A percentile compares a stretch with the other conserved stretches of the same genome.
These are phyloP conservation scores for Epistrophe eligans DNA, from an alignment of 2,888 invertebrate species.

Conservation along the genomic window DNA sequence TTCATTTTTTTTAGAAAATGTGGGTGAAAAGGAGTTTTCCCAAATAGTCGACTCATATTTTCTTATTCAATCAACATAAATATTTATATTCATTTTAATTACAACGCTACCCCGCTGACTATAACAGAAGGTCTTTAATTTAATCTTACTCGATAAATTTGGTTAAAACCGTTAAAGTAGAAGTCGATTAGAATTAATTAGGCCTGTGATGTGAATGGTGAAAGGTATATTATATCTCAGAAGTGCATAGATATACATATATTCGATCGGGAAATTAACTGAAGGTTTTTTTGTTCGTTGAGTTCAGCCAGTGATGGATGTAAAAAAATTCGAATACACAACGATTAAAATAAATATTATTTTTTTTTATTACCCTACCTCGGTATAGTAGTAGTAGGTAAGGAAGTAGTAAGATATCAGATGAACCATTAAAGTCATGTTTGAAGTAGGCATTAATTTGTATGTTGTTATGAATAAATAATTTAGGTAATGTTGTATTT, in stretches of 20 bases:
- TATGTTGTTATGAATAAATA: neutral
- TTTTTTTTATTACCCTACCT: neutral
- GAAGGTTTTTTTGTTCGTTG: neutral
- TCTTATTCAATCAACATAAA: too few species aligned
- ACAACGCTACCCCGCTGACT: neutral
- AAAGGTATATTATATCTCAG: constrained; percentile 8
- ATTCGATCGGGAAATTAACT: constrained; percentile 8
- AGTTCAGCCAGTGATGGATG: neutral
- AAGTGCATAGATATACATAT: constrained; percentile 10
- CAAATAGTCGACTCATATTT: too few species aligned
- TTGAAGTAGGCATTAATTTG: neutral
- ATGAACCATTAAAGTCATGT: constrained; percentile 19
- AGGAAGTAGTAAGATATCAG: constrained; percentile 17
- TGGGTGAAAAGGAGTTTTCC: too few species aligned
- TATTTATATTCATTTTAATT: too few species aligned
- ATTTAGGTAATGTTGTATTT: neutral
- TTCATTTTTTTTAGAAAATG: too few species aligned
- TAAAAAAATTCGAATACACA: neutral
- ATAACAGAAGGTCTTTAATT: neutral
- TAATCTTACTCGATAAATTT: neutral
- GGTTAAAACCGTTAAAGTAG: neutral
- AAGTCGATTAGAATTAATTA: constrained; percentile 16
- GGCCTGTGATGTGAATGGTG: constrained; percentile 3
- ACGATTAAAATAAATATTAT: neutral
- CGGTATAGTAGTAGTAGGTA: neutral